phyloP scores from a whole-genome alignment of 2,888 invertebrate species.

The Patella depressa region DNA sequence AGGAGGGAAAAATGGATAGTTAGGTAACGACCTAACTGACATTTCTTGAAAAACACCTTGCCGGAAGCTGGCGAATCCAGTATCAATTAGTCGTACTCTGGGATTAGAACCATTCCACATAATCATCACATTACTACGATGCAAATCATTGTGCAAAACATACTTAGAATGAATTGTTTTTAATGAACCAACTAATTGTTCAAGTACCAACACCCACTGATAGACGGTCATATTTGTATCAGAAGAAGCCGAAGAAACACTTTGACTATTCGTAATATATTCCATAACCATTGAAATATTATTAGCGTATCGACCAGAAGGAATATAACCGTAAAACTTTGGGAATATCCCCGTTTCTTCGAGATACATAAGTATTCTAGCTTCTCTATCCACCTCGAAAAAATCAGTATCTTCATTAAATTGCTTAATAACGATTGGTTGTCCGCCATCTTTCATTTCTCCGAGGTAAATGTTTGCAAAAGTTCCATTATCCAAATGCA shows the following conservation, averaged over 20 bases:
- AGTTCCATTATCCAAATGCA: conserved; percentile 22
- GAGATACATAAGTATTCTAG: conserved; percentile 25
- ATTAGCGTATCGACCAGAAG: conserved; percentile 10
- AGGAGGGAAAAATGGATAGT: conserved; percentile 25
- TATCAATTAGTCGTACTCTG: conserved; percentile 28
- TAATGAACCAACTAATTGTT: conserved; percentile 16
- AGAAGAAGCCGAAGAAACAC: conserved; percentile 18
- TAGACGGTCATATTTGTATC: background rate
- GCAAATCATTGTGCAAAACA: conserved; percentile 33
- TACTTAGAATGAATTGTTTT: conserved; percentile 22
- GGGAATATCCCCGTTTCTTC: background rate
- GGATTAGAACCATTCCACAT: conserved; percentile 1
- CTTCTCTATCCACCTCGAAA: conserved; percentile 22
- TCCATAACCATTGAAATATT: conserved; percentile 32
- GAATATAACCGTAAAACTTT: conserved; percentile 20
- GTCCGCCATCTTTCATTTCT: conserved; percentile 8
- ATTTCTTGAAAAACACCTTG: conserved; percentile 18
- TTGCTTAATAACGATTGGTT: conserved; percentile 26
- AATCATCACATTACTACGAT: conserved; percentile 29
- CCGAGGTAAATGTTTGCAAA: conserved; percentile 29
- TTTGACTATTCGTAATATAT: conserved; percentile 18
- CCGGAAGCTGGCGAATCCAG: conserved; percentile 30
- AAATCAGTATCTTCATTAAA: conserved; percentile 20
- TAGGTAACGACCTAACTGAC: background rate
- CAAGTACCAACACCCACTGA: conserved; percentile 30